A percentile compares a stretch with the other conserved stretches of the same genome.
Conservation (phyloP, 2,113 vertebrate genomes). For the Crotalus helleri region DNA sequence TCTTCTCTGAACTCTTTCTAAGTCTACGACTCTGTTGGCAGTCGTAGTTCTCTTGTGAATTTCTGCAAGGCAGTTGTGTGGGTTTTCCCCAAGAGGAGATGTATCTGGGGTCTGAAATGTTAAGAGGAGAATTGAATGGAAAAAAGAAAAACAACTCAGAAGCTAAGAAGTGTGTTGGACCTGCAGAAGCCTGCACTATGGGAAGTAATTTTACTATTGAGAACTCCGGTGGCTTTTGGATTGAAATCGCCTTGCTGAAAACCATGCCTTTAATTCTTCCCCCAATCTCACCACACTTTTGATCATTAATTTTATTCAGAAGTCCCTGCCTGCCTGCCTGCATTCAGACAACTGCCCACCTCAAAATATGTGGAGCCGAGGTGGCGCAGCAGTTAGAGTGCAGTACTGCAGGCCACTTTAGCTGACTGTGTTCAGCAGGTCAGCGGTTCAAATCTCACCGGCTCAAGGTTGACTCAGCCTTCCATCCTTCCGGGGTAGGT, state of each 20-base stretch:
- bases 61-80: neutral
- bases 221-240: neutral
- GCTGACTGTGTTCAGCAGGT: no score
- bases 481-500: no score
- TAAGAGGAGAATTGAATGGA: neutral
- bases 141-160: neutral
- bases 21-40: neutral
- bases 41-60: neutral
- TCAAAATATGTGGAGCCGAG: no score
- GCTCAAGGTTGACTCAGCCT: no score
- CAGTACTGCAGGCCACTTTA: no score
- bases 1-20: no score
- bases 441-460: no score
- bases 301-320: neutral
- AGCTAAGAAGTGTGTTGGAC: neutral
- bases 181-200: neutral
- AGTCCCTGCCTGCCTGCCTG: neutral
- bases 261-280: neutral
- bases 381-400: no score
- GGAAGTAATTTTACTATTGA: neutral
- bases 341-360: neutral
- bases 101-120: neutral
- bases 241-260: neutral
- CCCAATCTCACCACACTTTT: neutral
- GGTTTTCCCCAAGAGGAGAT: neutral